A percentile compares a stretch with the other conserved stretches of the same genome.
phyloP scores from a whole-genome alignment of 2,888 invertebrate genomes.

The Dicycla oo region DNA sequence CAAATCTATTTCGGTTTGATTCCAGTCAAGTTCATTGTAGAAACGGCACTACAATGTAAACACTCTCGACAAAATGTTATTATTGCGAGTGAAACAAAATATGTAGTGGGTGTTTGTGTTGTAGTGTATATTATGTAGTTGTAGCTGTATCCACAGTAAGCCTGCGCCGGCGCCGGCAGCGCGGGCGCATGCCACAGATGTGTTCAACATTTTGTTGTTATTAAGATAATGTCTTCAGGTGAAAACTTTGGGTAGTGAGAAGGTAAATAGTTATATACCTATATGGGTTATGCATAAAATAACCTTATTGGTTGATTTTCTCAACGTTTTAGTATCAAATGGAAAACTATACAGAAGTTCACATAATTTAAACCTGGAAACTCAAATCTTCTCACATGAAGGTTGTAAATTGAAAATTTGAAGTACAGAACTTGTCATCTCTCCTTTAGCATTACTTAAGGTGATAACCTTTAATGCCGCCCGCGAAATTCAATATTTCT shows the following conservation, averaged over 20 bases:
- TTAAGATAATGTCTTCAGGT: neutral
- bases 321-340: neutral
- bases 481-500: neutral
- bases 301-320: neutral
- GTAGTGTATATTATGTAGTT: constrained; percentile 26
- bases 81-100: constrained; percentile 56
- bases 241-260: constrained; percentile 3
- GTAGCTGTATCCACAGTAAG: constrained; percentile 54
- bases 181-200: constrained; percentile 46
- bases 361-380: neutral
- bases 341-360: neutral
- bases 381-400: neutral
- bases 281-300: neutral
- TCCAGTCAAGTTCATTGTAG: constrained; percentile 51
- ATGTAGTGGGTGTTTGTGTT: constrained; percentile 54
- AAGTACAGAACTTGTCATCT: neutral
- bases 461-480: neutral
- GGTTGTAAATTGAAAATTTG: neutral
- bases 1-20: neutral
- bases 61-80: constrained; percentile 57
- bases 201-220: constrained; percentile 50
- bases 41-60: constrained; percentile 45
- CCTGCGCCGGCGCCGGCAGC: constrained; percentile 54
- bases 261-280: too few species aligned
- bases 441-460: neutral